phyloP scores from a whole-genome alignment of 2,797 vertebrate genomes.

The Diplodus puntazzo region DNA sequence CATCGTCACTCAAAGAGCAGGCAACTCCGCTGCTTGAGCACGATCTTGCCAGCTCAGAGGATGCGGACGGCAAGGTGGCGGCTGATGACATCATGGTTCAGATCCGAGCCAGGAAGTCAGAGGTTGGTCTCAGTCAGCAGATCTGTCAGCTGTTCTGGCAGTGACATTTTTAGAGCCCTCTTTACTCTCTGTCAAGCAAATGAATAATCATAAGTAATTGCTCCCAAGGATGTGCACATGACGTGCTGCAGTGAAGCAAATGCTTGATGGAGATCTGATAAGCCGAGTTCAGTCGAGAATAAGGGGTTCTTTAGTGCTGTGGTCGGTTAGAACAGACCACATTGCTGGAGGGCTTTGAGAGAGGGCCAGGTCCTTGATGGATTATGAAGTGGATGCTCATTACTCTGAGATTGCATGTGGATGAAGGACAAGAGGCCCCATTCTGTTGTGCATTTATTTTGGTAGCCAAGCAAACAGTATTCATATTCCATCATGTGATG shows the following conservation, averaged over 20 bases:
- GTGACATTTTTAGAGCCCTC: conserved; percentile 72
- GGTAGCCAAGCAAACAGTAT: conserved; percentile 84
- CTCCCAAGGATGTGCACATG: conserved; percentile 76
- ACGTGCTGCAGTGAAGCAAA: conserved; percentile 69
- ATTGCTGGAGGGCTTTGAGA: conserved; percentile 86
- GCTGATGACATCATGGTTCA: conserved; percentile 92
- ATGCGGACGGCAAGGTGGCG: conserved; percentile 75
- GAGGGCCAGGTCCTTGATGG: conserved; percentile 86
- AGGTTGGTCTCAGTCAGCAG: conserved; percentile 87
- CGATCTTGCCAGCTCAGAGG: conserved; percentile 31
- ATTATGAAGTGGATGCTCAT: conserved; percentile 91
- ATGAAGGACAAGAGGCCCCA: conserved; percentile 85
- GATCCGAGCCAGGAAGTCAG: conserved; percentile 95
- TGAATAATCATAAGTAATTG: conserved; percentile 84
- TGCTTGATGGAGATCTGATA: conserved; percentile 79
- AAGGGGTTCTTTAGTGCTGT: conserved; percentile 79
- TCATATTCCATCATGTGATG: conserved; percentile 77
- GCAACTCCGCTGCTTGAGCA: conserved; percentile 71
- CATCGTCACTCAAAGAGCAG: conserved; percentile 61
- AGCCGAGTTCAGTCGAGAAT: conserved; percentile 79
- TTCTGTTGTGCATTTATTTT: conserved; percentile 88
- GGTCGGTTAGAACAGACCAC: conserved; percentile 81
- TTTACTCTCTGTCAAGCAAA: conserved; percentile 77
- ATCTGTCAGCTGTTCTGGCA: conserved; percentile 71
- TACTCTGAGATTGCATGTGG: conserved; percentile 89